These are phyloP conservation scores for Phalera bucephala DNA, from an alignment of 2,888 invertebrate species.

Conservation along the genomic window DNA sequence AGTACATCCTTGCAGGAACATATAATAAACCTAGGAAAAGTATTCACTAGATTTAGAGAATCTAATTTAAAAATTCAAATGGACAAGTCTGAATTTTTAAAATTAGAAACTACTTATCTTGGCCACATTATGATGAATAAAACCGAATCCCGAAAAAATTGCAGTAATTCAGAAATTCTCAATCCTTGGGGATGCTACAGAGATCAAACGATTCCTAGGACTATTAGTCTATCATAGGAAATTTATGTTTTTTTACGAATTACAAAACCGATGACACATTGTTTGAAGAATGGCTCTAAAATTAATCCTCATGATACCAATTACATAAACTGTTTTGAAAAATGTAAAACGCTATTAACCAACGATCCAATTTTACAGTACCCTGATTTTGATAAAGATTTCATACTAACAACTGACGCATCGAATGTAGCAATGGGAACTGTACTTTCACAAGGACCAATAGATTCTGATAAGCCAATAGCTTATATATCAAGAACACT, in stretches of 20 bases:
- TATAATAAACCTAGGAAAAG: conserved; percentile 2
- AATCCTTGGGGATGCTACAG: conserved; percentile 26
- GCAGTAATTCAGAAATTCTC: conserved; percentile 26
- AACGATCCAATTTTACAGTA: conserved; percentile 41
- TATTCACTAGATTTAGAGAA: conserved; percentile 5
- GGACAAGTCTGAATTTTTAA: conserved; percentile 33
- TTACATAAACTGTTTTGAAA: conserved; percentile 24
- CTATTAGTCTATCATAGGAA: conserved; percentile 30
- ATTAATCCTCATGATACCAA: conserved; percentile 14
- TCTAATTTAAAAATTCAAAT: conserved; percentile 29
- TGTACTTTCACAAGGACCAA: conserved; percentile 20
- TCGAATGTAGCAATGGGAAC: conserved; percentile 36
- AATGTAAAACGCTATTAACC: conserved; percentile 18
- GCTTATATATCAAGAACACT: conserved; percentile 27
- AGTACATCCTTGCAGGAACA: conserved; percentile 2
- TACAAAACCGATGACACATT: conserved; percentile 20
- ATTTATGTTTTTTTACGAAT: conserved; percentile 32
- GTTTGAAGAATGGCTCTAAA: conserved; percentile 21
- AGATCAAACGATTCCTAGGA: conserved; percentile 32
- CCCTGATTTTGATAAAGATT: conserved; percentile 37
- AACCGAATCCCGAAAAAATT: conserved; percentile 33
- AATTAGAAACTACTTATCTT: conserved; percentile 21
- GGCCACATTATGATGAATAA: conserved; percentile 32
- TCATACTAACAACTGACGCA: conserved; percentile 37
- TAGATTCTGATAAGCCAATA: conserved; percentile 7